Percentiles rank a stretch among this genome's conserved stretches.
phyloP scores from a whole-genome alignment of 1,140 invertebrate genomes.

The Nephotettix cincticeps region DNA sequence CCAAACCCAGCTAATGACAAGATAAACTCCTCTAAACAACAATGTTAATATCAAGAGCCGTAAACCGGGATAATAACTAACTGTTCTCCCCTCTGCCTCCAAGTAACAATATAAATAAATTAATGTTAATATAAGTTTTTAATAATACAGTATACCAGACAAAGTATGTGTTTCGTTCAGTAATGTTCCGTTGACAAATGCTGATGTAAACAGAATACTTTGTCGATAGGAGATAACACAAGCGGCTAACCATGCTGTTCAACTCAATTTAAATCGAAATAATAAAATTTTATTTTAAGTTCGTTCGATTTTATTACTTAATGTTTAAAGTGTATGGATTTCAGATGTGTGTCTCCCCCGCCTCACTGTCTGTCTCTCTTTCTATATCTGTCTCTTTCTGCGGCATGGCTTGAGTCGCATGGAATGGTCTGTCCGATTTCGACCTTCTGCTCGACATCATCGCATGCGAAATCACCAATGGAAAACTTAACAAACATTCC shows the following conservation, averaged over 20 bases:
- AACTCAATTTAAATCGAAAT: not conserved
- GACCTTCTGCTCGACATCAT: too few relatives aligned
- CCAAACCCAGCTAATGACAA: conserved; percentile 13
- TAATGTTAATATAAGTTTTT: conserved; percentile 31
- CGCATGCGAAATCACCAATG: too few relatives aligned
- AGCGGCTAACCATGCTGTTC: not conserved
- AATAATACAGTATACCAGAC: conserved; percentile 8
- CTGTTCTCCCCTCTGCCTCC: conserved; percentile 49
- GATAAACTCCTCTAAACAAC: conserved; percentile 22
- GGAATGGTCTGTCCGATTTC: not conserved
- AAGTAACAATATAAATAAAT: conserved; percentile 45
- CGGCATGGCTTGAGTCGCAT: conserved; percentile 9
- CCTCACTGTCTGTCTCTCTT: not conserved
- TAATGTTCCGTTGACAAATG: not conserved
- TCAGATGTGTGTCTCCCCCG: not conserved
- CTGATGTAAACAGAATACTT: conserved; percentile 19
- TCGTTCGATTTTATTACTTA: conserved; percentile 5
- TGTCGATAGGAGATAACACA: not conserved
- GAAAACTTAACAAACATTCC: too few relatives aligned
- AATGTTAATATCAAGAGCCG: not conserved
- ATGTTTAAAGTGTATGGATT: conserved; percentile 11
- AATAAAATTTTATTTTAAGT: conserved; percentile 1
- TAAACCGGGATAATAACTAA: conserved; percentile 23
- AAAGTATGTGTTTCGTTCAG: conserved; percentile 19
- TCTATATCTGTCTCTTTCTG: not conserved